A percentile compares a stretch with the other conserved stretches of the same genome.
Conservation (phyloP, 2,797 vertebrate genomes). For the Anguilla megastoma region DNA sequence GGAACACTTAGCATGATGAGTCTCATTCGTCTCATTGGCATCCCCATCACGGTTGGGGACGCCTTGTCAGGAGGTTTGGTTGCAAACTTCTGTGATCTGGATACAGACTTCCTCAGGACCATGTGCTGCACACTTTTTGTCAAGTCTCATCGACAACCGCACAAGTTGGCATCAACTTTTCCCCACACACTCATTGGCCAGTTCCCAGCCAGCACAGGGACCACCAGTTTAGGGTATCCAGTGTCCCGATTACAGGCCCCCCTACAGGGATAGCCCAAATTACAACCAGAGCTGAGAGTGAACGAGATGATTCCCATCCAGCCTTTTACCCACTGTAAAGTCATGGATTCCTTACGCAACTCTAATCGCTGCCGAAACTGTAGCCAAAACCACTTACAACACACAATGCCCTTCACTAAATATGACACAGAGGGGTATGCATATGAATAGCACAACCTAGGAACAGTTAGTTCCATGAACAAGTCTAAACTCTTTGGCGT, state of each 20-base stretch:
- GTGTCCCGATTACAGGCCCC: constrained; percentile 47
- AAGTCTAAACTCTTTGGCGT: not conserved
- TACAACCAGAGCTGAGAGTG: not conserved
- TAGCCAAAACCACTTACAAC: not conserved
- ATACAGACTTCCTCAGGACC: not conserved
- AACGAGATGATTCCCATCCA: not conserved
- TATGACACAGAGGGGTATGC: not conserved
- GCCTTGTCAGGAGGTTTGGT: not conserved
- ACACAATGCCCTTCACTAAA: not conserved
- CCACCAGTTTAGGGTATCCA: constrained; percentile 49
- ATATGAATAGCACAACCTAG: not conserved
- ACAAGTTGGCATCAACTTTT: not conserved
- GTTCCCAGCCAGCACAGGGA: constrained; percentile 49
- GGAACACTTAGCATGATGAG: not conserved
- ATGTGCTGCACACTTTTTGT: not conserved
- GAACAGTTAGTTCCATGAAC: not conserved
- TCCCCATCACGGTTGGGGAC: not conserved
- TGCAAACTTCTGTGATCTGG: not conserved
- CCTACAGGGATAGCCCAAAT: not conserved
- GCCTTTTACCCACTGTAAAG: not conserved
- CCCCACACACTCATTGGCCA: not conserved
- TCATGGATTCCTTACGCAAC: not conserved
- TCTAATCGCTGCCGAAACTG: not conserved
- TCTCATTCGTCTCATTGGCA: not conserved
- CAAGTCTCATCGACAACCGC: not conserved